Conservation (phyloP, 2,888 invertebrate genomes). For the Macaria notata region DNA sequence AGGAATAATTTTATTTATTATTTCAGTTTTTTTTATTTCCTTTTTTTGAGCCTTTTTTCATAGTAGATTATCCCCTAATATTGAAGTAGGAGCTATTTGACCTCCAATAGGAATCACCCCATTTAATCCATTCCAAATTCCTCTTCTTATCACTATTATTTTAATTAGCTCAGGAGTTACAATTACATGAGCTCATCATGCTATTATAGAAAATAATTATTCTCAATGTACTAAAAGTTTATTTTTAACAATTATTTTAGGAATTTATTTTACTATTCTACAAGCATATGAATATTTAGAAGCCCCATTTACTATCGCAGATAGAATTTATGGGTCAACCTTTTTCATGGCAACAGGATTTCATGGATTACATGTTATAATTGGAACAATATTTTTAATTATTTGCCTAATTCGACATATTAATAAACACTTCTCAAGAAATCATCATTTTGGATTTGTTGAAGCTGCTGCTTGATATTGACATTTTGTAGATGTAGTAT, state of each 20-base stretch:
- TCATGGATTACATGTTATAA: no score
- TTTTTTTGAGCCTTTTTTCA: conserved; percentile 84
- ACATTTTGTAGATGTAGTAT: conserved; percentile 68
- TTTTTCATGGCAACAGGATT: conserved; percentile 90
- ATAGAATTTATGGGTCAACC: conserved; percentile 84
- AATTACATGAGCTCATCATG: conserved; percentile 82
- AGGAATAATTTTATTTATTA: conserved; percentile 89
- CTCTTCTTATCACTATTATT: conserved; percentile 87
- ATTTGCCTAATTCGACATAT: no score
- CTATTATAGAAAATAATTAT: conserved; percentile 64
- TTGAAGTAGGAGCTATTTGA: no score
- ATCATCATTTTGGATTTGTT: conserved; percentile 66
- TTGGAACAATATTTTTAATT: conserved; percentile 64
- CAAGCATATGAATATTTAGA: conserved; percentile 87
- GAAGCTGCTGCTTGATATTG: conserved; percentile 70
- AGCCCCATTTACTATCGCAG: conserved; percentile 69
- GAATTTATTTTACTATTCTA: conserved; percentile 84
- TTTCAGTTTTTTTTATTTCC: conserved; percentile 84
- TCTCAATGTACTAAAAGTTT: conserved; percentile 69
- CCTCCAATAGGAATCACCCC: no score
- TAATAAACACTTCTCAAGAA: conserved; percentile 57
- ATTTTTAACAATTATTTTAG: conserved; percentile 57
- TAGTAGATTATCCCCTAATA: no score
- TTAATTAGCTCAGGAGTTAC: conserved; percentile 86
- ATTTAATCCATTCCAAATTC: conserved; percentile 87